Percentiles rank a stretch among this genome's conserved stretches.
These are phyloP conservation scores for Brienomyrus brachyistius DNA, from an alignment of 2,113 vertebrate species.

Conservation along the genomic window DNA sequence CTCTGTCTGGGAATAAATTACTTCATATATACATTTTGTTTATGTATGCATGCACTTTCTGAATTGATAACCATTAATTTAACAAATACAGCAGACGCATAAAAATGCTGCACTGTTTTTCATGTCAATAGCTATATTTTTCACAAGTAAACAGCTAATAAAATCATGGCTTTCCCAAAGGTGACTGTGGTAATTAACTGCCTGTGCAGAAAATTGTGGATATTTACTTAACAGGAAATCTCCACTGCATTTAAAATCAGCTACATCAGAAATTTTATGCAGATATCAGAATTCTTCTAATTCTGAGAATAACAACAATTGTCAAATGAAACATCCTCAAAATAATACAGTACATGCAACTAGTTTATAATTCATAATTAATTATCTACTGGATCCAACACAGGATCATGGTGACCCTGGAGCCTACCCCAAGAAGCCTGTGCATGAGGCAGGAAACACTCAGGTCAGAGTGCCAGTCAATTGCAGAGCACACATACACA, in stretches of 20 bases:
- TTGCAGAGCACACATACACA: background rate
- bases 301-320: background rate
- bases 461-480: background rate
- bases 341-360: background rate
- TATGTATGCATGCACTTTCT: background rate
- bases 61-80: background rate
- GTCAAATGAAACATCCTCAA: background rate
- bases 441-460: background rate
- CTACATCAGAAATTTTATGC: background rate
- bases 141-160: background rate
- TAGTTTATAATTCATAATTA: background rate
- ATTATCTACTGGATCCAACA: background rate
- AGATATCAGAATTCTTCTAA: background rate
- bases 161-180: background rate
- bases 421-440: background rate
- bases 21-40: background rate
- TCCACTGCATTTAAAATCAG: background rate
- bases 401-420: background rate
- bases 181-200: background rate
- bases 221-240: background rate
- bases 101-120: background rate
- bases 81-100: background rate
- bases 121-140: background rate
- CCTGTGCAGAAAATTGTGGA: background rate
- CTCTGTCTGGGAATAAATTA: background rate